Evolutionary conservation across 2,113 vertebrate species (phyloP), one percentile per base, ranked within the genome.

Genomic region (Grallaria varia): DNA sequence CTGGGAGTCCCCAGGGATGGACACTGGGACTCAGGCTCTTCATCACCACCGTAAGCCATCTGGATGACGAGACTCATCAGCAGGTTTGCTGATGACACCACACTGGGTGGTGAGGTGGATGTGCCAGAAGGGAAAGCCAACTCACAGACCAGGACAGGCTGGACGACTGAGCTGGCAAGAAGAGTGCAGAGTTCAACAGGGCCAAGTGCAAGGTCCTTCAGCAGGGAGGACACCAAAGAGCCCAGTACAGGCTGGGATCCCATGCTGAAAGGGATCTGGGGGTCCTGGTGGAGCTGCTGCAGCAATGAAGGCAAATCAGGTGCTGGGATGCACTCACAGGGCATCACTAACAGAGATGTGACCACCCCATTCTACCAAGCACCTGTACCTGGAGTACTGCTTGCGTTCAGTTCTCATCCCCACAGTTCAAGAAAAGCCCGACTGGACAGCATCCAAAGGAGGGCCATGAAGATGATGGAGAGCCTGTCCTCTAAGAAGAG

Each of bases 11-110:
- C 5, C 69, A 45, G 59, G 40, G 40, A 73, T 8, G 3, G 2
- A 56, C 28, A 27, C 1, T 2, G 18, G 50, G 39, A 11, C 33
- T 12, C 44, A 45, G 2, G 2, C 44, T 7, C 2, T 23, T 66
- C 40, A 73, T 8, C 30, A 64, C 17, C 66, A 11, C 39, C 27
- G 4, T 22, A 8, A 55, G 50, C 14, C 5, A 42, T 30, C 23
- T 75, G 45, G 14, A 6, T 6, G 2, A 56, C 6, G 24, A 31
- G 16, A 56, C 0, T 19, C n/a, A 42, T 2, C 10, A 11, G 31
- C 63, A 63, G 27, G 27, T 30, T 5, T 6, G 12, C 58, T 35
- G 15, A 55, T 39, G 58, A 42, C 56, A 59, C 22, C 39, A 30
- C n/a, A 14, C 33, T 25, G 56, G 16, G 21, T 14, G 13, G 18